Base-by-base conservation (phyloP, 2,888 invertebrate genomes). In the Polydesmus complanatus region DNA sequence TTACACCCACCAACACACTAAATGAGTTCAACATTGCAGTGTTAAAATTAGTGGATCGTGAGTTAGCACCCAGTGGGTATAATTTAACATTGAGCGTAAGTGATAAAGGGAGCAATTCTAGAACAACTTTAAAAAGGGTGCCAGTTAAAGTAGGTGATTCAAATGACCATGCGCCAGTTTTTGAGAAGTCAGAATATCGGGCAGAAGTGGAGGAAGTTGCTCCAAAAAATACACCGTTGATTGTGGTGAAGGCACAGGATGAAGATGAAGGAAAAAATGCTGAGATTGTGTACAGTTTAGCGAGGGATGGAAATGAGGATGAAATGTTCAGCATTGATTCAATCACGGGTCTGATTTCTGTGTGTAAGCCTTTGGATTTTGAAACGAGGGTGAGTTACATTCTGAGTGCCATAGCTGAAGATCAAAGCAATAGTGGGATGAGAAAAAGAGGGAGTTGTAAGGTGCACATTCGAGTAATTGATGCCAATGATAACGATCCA, bases 401-500 rank as follows among this genome's bases (percentile, higher is more conserved):
- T 19, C 76, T 94, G 52, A 92, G 91, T 0, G 89, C 94, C 11
- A 86, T 89, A 8, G 93, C 93, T 0, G 83, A 89, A 48, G 93
- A 93, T 73, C 88, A 88, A 70, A 87, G 89, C 1, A 85, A 88
- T 71, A 82, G 83, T 0, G 88, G 88, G 1, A 83, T 85, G 18
- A 78, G 90, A 56, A 86, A 88, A 69, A 88, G 89, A 71, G 89
- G 89, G 2, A 90, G 91, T 1, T 91, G 91, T 0, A 89, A 90
- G 76, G 88, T 96, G 0, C 87, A 88, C 75, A 84, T 96, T 57
- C 83, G 85, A 69, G 84, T 96, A 2, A 77, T 86, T 59, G 95
- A 95, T 75, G 86, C 88, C 59, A 96, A 97, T 74, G 95, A 96
- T 74, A 94, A 95, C 74, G 87, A 91, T 69, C 95, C 95, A 0